Conservation (phyloP, 1,140 invertebrate species). For the Lanistes nyassanus region DNA sequence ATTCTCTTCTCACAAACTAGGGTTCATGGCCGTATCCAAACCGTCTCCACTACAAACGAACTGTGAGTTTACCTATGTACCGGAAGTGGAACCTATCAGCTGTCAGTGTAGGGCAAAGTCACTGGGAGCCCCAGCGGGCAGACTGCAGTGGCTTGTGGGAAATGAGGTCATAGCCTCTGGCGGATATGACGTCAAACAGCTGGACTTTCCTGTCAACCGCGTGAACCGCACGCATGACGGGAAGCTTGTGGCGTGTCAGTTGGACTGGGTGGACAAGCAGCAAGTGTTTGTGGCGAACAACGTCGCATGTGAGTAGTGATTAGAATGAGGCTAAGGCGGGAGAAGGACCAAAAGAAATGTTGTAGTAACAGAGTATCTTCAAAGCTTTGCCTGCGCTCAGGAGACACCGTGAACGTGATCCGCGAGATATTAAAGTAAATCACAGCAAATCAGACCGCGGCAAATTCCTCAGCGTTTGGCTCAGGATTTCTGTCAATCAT, state of each 20-base stretch:
- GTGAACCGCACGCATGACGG: neutral
- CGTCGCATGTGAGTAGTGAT: neutral
- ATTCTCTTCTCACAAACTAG: no score
- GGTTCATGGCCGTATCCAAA: no score
- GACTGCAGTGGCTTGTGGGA: neutral
- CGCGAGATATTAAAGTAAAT: neutral
- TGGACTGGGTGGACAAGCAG: constrained; percentile 7
- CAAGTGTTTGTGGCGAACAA: neutral
- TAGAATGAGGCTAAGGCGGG: neutral
- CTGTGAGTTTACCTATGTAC: neutral
- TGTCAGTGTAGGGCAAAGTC: neutral
- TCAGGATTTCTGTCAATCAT: no score
- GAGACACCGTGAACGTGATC: no score
- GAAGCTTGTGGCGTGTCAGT: neutral
- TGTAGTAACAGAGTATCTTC: no score
- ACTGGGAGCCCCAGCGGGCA: neutral
- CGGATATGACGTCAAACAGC: neutral
- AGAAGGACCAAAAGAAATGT: neutral
- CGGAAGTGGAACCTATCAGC: neutral
- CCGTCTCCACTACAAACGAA: no score
- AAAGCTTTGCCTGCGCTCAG: no score
- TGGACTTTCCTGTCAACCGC: neutral
- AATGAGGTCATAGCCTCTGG: neutral
- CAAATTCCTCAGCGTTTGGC: neutral
- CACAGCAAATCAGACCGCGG: neutral